Conservation (phyloP, 2,113 vertebrate species). For the Aspidoscelis tigris region DNA sequence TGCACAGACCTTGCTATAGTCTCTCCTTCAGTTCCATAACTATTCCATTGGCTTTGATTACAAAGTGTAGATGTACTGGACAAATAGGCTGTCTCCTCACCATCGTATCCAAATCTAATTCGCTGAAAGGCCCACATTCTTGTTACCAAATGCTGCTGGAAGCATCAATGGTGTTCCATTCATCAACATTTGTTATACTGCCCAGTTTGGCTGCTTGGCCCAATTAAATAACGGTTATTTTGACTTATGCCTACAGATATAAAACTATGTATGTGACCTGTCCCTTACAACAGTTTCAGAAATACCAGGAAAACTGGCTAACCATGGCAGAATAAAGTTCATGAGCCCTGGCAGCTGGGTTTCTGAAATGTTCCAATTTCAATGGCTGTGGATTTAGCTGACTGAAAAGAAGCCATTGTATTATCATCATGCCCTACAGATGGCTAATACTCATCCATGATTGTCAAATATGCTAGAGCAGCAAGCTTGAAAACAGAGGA, state of each 20-base stretch:
- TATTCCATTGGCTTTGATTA: neutral
- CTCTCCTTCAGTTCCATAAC: neutral
- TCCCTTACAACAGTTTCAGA: neutral
- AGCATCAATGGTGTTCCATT: neutral
- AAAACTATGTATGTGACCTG: neutral
- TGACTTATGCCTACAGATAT: neutral
- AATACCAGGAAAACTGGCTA: neutral
- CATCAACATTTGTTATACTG: neutral
- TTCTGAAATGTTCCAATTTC: neutral
- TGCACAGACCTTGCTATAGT: too few species aligned
- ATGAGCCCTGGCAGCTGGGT: neutral
- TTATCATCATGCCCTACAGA: constrained; percentile 48
- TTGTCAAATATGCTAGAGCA: constrained; percentile 37
- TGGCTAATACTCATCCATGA: constrained; percentile 53
- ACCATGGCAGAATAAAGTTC: neutral
- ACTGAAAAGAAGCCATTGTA: neutral
- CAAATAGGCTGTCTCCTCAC: neutral
- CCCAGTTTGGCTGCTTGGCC: neutral
- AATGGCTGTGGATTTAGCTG: fast-evolving
- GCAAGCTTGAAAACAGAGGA: constrained; percentile 51
- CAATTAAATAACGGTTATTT: neutral
- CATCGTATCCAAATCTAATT: neutral
- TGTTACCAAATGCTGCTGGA: neutral
- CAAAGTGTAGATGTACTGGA: neutral
- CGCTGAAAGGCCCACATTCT: neutral